Conservation (phyloP, 1,140 invertebrate species). For the Nixonia krombeini region DNA sequence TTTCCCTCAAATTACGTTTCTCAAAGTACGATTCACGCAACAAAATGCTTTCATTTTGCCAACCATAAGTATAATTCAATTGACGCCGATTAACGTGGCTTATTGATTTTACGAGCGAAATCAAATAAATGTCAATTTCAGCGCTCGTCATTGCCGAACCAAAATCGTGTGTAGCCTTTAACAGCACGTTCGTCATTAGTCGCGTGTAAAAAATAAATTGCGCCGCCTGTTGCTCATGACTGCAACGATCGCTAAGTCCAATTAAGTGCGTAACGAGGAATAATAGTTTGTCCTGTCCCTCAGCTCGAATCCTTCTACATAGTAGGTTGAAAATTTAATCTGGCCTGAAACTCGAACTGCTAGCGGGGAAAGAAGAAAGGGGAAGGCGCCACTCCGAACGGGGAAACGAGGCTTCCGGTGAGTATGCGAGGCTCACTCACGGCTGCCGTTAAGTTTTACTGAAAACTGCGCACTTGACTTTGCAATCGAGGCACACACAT, state of each 20-base stretch:
- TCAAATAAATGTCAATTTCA: too few relatives aligned
- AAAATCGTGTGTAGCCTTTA: too few relatives aligned
- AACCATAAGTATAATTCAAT: too few relatives aligned
- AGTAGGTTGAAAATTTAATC: constrained; percentile 1
- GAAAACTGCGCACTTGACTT: constrained; percentile 33
- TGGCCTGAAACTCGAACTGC: constrained; percentile 20
- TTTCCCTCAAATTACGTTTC: too few relatives aligned
- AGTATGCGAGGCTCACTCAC: constrained; percentile 14
- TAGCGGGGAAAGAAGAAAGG: neutral
- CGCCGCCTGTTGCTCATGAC: constrained; percentile 27
- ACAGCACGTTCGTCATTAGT: too few relatives aligned
- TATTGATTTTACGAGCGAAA: too few relatives aligned
- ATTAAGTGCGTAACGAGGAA: constrained; percentile 10
- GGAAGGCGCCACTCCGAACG: neutral
- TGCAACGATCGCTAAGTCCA: neutral
- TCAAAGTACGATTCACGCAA: too few relatives aligned
- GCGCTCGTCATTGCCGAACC: too few relatives aligned
- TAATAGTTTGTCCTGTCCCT: constrained; percentile 9
- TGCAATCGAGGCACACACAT: constrained; percentile 19
- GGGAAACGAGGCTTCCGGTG: constrained; percentile 11
- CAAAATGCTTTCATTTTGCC: too few relatives aligned
- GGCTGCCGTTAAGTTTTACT: constrained; percentile 41
- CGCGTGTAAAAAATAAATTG: constrained; percentile 16
- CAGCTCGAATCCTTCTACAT: neutral
- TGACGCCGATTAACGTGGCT: too few relatives aligned